Evolutionary conservation across 2,888 invertebrate genomes (phyloP), one percentile per base, ranked within the genome.

Genomic region (Caenorhabditis sulstoni): DNA sequence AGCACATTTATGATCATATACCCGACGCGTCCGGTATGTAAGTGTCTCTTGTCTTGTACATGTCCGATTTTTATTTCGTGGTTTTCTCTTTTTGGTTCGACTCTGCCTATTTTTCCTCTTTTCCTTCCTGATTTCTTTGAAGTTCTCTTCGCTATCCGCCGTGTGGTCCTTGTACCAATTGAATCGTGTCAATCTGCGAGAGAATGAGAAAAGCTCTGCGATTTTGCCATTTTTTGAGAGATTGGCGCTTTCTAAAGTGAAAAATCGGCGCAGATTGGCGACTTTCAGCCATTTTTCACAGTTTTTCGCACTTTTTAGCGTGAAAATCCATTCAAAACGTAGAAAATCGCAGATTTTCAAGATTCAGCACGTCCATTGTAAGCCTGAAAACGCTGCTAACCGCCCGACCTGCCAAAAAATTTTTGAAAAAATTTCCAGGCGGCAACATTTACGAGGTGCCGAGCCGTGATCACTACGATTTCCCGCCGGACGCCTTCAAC

Each of bases 401-500:
- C 29, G 3, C 29, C 29, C 7, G 29, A 29, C 29, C 7, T 29
- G 29, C n/a, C n/a, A n/a, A n/a, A n/a, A n/a, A n/a, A n/a, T n/a
- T n/a, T n/a, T n/a, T n/a, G n/a, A n/a, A n/a, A n/a, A n/a, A 3
- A 11, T 5, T 37, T 53, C 14, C 64, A 64, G 73, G 64, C 12
- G 79, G 76, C 18, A 79, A 81, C 64, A 83, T 81, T 47, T 83
- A 83, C 62, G 78, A 82, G 35, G 81, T 82, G n/a, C 83, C 83
- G 11, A 66, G 67, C 12, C 53, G 68, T 16, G 79, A 76, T 59
- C 76, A 85, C 16, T 87, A 87, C 61, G 86, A 86, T 49, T 77
- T 67, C 44, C 82, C 83, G 41, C 85, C 82, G 8, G 74, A 67
- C 20, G 55, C 58, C 8, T 83, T 75, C 45, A 68, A 71, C 53